Percentiles rank a stretch among this genome's conserved stretches.
Conservation (phyloP, 2,797 vertebrate genomes). For the Hyperoplus immaculatus region DNA sequence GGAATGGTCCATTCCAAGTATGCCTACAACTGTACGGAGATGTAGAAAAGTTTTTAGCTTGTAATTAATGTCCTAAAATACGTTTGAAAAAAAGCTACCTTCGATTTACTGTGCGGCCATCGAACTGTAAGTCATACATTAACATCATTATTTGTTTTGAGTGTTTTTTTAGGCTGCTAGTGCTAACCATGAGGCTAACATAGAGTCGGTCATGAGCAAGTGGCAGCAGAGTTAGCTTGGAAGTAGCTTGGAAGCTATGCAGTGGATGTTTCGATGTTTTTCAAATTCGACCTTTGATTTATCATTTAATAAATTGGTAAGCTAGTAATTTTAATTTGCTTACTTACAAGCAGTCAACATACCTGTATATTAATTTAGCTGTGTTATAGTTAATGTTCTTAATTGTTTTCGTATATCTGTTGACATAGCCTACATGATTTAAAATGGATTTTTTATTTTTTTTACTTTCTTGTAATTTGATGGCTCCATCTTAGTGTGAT, state of each 20-base stretch:
- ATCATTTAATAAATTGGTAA: neutral
- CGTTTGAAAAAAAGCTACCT: fast-evolving
- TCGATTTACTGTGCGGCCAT: fast-evolving
- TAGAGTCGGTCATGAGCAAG: neutral
- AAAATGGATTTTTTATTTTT: neutral
- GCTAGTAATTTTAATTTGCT: neutral
- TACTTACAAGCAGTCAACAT: neutral
- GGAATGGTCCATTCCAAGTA: constrained; percentile 3
- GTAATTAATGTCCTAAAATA: fast-evolving
- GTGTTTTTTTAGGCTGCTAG: too few relatives aligned
- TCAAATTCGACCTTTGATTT: neutral
- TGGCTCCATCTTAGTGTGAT: constrained; percentile 13
- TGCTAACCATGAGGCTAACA: too few relatives aligned
- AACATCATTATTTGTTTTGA: neutral
- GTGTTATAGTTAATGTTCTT: neutral
- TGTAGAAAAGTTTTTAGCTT: fast-evolving
- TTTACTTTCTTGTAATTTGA: neutral
- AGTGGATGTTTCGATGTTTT: neutral
- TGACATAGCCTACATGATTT: neutral
- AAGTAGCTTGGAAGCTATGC: too few relatives aligned
- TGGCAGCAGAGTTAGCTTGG: neutral
- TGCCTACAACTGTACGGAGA: fast-evolving
- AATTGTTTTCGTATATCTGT: neutral
- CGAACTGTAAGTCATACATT: constrained; percentile 19
- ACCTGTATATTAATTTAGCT: neutral